A percentile compares a stretch with the other conserved stretches of the same genome.
phyloP scores from a whole-genome alignment of 2,797 vertebrate genomes.

The Anas bahamensis region DNA sequence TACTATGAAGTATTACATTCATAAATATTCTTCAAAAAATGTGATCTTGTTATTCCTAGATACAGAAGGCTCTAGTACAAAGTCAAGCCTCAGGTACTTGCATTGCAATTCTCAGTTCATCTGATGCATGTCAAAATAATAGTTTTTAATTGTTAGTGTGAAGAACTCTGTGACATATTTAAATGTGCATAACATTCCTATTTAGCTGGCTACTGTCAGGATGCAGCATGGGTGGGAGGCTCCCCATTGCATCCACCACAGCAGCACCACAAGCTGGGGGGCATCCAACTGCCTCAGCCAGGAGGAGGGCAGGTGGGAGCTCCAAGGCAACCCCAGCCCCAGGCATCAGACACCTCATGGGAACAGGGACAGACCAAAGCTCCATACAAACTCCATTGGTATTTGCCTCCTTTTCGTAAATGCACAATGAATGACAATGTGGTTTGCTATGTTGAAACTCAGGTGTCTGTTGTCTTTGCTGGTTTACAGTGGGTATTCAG shows the following conservation, averaged over 20 bases:
- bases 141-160: not conserved
- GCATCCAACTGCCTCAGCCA: not conserved
- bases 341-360: too few relatives aligned
- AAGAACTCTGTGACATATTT: not conserved
- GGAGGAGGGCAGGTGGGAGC: not conserved
- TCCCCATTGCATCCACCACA: not conserved
- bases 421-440: not conserved
- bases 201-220: not conserved
- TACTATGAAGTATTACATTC: not conserved
- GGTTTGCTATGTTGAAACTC: not conserved
- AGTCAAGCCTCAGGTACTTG: constrained; percentile 18
- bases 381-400: not conserved
- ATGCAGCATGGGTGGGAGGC: fast-evolving
- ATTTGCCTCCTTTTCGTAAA: not conserved
- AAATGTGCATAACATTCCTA: not conserved
- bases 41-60: not conserved
- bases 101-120: not conserved
- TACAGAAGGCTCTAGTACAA: not conserved
- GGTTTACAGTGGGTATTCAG: not conserved
- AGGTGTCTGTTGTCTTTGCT: not conserved
- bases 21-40: constrained; percentile 1
- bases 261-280: not conserved
- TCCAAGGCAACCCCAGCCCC: not conserved
- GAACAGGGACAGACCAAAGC: not conserved
- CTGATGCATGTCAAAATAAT: not conserved